Evolutionary conservation across 1,140 invertebrate species (phyloP).

Genomic region (Saccostrea cuccullata): DNA sequence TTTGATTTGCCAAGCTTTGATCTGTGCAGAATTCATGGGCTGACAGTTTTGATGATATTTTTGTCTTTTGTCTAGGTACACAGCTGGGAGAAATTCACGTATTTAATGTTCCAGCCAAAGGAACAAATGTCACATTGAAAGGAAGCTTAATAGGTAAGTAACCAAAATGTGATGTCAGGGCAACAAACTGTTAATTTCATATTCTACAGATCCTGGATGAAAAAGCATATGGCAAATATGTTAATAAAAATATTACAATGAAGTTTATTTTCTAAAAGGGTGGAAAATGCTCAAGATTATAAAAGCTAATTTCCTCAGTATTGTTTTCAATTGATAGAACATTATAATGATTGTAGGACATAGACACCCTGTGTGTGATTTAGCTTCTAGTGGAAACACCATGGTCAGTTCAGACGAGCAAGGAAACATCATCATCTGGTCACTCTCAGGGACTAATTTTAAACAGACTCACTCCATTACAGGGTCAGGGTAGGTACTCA

Average conservation of each 20-base stretch:
- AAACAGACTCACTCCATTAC: conserved; percentile 60
- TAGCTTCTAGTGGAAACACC: conserved; percentile 64
- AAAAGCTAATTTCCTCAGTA: too few relatives aligned
- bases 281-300: too few relatives aligned
- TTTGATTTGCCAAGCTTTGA: too few relatives aligned
- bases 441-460: conserved; percentile 50
- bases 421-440: conserved; percentile 72
- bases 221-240: too few relatives aligned
- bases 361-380: conserved; percentile 66
- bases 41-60: not conserved
- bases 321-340: too few relatives aligned
- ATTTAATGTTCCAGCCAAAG: conserved; percentile 71
- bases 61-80: conserved; percentile 60
- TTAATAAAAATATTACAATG: too few relatives aligned
- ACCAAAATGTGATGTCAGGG: too few relatives aligned
- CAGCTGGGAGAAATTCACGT: conserved; percentile 69
- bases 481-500: conserved; percentile 70
- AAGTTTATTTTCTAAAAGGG: too few relatives aligned
- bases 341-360: conserved; percentile 62
- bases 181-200: too few relatives aligned
- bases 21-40: too few relatives aligned
- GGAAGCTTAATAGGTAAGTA: conserved; percentile 70
- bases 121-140: conserved; percentile 66
- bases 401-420: conserved; percentile 70
- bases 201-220: too few relatives aligned